These are phyloP conservation scores for Epiblema foenella DNA, from an alignment of 2,888 invertebrate genomes.

Conservation along the genomic window DNA sequence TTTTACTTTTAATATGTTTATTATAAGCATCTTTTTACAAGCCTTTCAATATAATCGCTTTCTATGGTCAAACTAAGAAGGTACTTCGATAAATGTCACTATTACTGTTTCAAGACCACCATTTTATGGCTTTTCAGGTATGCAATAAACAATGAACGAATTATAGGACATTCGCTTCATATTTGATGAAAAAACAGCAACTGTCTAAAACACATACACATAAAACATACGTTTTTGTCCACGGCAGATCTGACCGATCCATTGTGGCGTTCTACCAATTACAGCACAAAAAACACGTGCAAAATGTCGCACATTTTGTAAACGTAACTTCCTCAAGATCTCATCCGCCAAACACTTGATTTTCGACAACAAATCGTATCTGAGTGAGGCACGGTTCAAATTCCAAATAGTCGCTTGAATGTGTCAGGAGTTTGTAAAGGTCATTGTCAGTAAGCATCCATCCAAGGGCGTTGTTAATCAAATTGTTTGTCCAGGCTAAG, in stretches of 20 bases:
- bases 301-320: conserved; percentile 27
- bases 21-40: too few relatives aligned
- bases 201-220: not conserved
- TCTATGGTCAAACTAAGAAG: too few relatives aligned
- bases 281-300: conserved; percentile 28
- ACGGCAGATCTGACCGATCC: conserved; percentile 24
- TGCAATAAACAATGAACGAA: too few relatives aligned
- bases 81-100: too few relatives aligned
- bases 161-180: not conserved
- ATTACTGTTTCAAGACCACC: too few relatives aligned
- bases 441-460: conserved; percentile 1
- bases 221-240: conserved; percentile 19
- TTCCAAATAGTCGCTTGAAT: not conserved
- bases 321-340: not conserved
- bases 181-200: not conserved
- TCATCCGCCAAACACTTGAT: too few relatives aligned
- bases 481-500: conserved; percentile 30
- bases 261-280: conserved; percentile 20
- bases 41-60: too few relatives aligned
- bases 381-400: not conserved
- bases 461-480: conserved; percentile 28
- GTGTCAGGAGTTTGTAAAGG: not conserved
- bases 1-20: too few relatives aligned
- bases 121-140: too few relatives aligned
- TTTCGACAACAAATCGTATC: not conserved